These are phyloP conservation scores for Drosophila silvestris DNA, from an alignment of 2,888 invertebrate genomes.

Conservation along the genomic window DNA sequence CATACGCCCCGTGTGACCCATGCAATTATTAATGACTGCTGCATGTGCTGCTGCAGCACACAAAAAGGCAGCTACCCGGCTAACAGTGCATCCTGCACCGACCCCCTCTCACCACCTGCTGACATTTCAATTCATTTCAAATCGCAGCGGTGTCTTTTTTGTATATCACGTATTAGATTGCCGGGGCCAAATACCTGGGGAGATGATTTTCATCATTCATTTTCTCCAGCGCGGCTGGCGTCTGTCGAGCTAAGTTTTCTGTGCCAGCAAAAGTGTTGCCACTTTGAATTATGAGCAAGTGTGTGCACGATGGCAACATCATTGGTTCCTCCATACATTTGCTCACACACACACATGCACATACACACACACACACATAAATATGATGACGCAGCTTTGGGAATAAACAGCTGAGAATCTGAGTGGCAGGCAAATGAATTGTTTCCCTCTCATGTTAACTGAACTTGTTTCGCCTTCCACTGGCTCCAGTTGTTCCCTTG, in stretches of 20 bases:
- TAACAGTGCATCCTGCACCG: too few relatives aligned
- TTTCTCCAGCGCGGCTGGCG: conserved; percentile 43
- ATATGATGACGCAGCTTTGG: conserved; percentile 63
- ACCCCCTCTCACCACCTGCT: conserved; percentile 28
- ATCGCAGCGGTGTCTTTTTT: conserved; percentile 37
- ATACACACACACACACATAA: conserved; percentile 14
- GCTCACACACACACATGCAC: conserved; percentile 7
- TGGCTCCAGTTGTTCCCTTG: conserved; percentile 1
- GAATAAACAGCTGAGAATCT: conserved; percentile 61
- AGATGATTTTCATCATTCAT: conserved; percentile 76
- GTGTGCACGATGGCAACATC: conserved; percentile 23
- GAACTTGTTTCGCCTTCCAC: conserved; percentile 36
- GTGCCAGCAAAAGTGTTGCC: conserved; percentile 56
- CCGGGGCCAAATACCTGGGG: conserved; percentile 64
- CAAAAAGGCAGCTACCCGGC: conserved; percentile 6
- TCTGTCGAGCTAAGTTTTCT: conserved; percentile 55
- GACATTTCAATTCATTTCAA: conserved; percentile 65
- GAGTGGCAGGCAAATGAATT: conserved; percentile 71
- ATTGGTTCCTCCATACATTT: conserved; percentile 12
- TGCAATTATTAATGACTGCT: conserved; percentile 67
- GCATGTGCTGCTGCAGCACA: conserved; percentile 40
- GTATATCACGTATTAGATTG: conserved; percentile 57
- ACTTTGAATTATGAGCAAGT: conserved; percentile 72
- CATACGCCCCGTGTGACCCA: conserved; percentile 56
- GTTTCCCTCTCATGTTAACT: conserved; percentile 39